These are phyloP conservation scores for Leucania comma DNA, from an alignment of 2,888 invertebrate species.

Conservation along the genomic window DNA sequence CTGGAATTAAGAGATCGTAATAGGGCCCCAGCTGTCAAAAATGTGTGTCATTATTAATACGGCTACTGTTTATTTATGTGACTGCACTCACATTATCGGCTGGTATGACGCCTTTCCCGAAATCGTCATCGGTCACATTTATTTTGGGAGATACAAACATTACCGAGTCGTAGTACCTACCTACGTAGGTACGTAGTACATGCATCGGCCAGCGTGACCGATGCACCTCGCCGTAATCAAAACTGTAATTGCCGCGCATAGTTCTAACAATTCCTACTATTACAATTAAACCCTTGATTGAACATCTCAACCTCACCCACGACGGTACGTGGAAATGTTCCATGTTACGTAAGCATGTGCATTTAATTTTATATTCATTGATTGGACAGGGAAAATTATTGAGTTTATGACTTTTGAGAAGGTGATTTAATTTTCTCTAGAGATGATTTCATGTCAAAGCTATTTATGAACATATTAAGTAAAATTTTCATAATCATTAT, in stretches of 20 bases:
- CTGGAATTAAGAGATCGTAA: too few relatives aligned
- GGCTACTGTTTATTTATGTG: conserved; percentile 75
- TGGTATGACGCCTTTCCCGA: conserved; percentile 82
- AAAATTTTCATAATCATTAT: conserved; percentile 10
- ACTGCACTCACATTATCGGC: conserved; percentile 75
- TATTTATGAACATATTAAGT: conserved; percentile 12
- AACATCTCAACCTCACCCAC: conserved; percentile 23
- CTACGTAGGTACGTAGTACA: conserved; percentile 29
- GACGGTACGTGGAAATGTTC: conserved; percentile 37
- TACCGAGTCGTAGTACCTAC: conserved; percentile 50
- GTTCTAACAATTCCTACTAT: conserved; percentile 34
- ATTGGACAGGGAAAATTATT: conserved; percentile 27
- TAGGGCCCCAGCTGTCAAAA: conserved; percentile 76
- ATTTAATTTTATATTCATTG: conserved; percentile 22
- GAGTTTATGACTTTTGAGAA: conserved; percentile 20
- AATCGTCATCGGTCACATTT: conserved; percentile 83
- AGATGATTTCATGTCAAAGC: conserved; percentile 26
- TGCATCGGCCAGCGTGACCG: conserved; percentile 46
- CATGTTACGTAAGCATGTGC: conserved; percentile 33
- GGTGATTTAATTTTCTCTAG: conserved; percentile 45
- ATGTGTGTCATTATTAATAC: conserved; percentile 77
- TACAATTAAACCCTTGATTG: conserved; percentile 56
- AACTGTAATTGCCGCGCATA: conserved; percentile 45
- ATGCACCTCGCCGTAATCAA: conserved; percentile 55
- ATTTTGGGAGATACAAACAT: conserved; percentile 80